Percentiles rank a stretch among this genome's conserved stretches.
These are phyloP conservation scores for Andrena haemorrhoa DNA, from an alignment of 2,888 invertebrate species.

Conservation along the genomic window DNA sequence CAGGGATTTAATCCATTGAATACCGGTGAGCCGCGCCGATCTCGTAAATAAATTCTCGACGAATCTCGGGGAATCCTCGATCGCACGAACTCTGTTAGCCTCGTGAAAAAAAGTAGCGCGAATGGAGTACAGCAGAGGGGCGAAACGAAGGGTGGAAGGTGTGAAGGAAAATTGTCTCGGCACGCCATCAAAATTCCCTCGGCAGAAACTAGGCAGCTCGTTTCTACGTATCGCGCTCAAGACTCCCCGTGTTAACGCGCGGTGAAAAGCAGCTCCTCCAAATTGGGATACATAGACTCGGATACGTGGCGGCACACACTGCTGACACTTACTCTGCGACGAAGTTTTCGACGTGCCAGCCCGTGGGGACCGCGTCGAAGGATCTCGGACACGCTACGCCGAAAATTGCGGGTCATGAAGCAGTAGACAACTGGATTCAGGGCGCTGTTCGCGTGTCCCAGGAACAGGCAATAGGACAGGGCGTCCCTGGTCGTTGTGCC, in stretches of 20 bases:
- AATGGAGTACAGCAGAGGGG: background rate
- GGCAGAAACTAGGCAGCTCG: background rate
- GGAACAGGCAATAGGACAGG: conserved; percentile 88
- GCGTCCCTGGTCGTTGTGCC: conserved; percentile 82
- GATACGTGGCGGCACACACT: background rate
- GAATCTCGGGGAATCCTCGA: background rate
- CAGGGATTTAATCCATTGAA: background rate
- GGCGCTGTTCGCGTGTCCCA: conserved; percentile 92
- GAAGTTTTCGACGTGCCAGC: conserved; percentile 63
- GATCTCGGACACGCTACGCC: conserved; percentile 88
- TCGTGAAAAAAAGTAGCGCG: background rate
- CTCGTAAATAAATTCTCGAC: background rate
- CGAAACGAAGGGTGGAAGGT: background rate
- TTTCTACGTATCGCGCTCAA: background rate
- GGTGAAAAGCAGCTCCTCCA: background rate
- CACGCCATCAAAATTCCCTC: conserved; percentile 1
- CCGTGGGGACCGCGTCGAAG: conserved; percentile 81
- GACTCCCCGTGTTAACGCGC: background rate
- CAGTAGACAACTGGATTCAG: conserved; percentile 92
- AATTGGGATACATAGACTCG: conserved; percentile 1
- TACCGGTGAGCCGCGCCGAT: background rate
- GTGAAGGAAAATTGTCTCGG: background rate
- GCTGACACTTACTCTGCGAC: conserved; percentile 75
- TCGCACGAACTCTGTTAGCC: background rate
- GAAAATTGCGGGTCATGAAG: conserved; percentile 90